A percentile compares a stretch with the other conserved stretches of the same genome.
These are phyloP conservation scores for Lepidurus apus DNA, from an alignment of 1,140 invertebrate species.

Conservation along the genomic window DNA sequence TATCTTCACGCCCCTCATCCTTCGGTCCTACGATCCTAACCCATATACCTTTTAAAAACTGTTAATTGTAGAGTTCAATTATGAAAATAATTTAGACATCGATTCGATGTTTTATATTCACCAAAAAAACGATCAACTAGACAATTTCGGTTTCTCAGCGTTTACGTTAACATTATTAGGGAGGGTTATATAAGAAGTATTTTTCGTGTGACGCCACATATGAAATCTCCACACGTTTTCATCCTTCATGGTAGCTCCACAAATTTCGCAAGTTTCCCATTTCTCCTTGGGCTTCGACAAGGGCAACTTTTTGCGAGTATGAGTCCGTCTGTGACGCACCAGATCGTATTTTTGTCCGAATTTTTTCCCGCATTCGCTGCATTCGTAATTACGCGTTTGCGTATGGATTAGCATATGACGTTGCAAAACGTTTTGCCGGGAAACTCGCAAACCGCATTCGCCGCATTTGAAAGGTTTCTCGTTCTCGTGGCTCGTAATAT, in stretches of 20 bases:
- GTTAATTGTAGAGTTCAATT: constrained; percentile 22
- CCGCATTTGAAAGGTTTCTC: constrained; percentile 30
- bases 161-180: background rate
- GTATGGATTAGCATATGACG: constrained; percentile 29
- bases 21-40: background rate
- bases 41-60: constrained; percentile 10
- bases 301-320: constrained; percentile 38
- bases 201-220: background rate
- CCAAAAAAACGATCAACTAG: background rate
- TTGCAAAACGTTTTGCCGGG: constrained; percentile 7
- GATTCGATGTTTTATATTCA: constrained; percentile 15
- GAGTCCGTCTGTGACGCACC: constrained; percentile 47
- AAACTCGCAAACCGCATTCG: constrained; percentile 29
- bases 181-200: background rate
- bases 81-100: constrained; percentile 16
- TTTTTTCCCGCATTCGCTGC: constrained; percentile 59
- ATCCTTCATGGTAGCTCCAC: background rate
- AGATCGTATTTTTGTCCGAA: constrained; percentile 52
- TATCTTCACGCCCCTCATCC: constrained; percentile 13
- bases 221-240: background rate
- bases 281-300: constrained; percentile 31
- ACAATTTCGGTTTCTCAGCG: background rate
- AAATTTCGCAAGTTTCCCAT: background rate
- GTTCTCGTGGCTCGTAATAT: constrained; percentile 21
- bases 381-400: constrained; percentile 41